Evolutionary conservation across 2,888 invertebrate species (phyloP), one percentile per base, ranked within the genome.

Genomic region (Parthenolecanium corni): DNA sequence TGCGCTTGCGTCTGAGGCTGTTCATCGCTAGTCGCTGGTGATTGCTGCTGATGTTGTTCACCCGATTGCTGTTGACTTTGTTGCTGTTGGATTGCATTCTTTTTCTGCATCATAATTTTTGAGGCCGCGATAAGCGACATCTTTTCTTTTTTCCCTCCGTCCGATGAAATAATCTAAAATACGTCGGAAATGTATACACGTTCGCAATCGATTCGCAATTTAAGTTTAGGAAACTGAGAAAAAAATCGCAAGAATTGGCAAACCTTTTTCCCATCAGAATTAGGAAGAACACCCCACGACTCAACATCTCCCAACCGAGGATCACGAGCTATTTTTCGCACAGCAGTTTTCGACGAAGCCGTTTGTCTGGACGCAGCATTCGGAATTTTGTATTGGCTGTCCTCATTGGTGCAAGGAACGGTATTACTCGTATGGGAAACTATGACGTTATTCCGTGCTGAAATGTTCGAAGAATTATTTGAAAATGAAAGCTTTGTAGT

Each of bases 11-110:
- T 58, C 57, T 47, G 64, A 44, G 25, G 56, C 49, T 47, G 40
- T 24, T 44, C 53, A 44, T 47, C 53, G 18, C 63, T 52, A 46
- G 16, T 36, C 38, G 38, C 20, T 40, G 18, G 47, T 56, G 36
- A 52, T 63, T 42, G 52, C 63, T 14, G 65, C 57, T 53, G 65
- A 53, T 14, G 65, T 64, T 21, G 58, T 64, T 44, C 52, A 46
- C 20, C 36, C 20, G 25, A 25, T 36, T 44, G 52, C 51, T 52
- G 47, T 36, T 51, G 23, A 6, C 3, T 24, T 20, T 61, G 51
- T 23, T 52, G 52, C 42, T 52, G 52, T 31, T 31, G 31, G 9
- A 31, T 4, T 31, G 31, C 31, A 9, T 31, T 31, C 31, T 31
- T 31, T 9, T 31, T 31, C 31, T 31, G 31, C 31, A 31, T 31